These are phyloP conservation scores for Cheilosia scutellata DNA, from an alignment of 2,888 invertebrate genomes.

Conservation along the genomic window DNA sequence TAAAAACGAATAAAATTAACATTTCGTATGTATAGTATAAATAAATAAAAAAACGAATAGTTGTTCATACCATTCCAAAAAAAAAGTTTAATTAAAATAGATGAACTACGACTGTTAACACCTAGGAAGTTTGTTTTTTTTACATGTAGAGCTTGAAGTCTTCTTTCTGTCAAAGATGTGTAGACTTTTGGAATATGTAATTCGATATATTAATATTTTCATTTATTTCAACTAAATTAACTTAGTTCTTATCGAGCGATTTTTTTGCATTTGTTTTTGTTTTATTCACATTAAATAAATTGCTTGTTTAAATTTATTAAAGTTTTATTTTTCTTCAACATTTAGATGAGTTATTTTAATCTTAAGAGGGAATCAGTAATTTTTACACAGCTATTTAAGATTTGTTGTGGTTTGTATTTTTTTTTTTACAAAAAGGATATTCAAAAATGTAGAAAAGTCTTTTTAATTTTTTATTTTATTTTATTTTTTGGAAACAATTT, in stretches of 20 bases:
- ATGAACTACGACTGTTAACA: constrained; percentile 42
- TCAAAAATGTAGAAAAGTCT: constrained; percentile 75
- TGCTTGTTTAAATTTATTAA: constrained; percentile 36
- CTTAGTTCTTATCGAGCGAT: constrained; percentile 39
- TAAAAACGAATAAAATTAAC: constrained; percentile 30
- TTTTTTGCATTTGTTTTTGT: constrained; percentile 16
- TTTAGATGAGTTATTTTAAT: constrained; percentile 57
- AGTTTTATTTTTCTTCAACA: constrained; percentile 57
- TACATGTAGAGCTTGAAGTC: constrained; percentile 51
- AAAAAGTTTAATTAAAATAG: constrained; percentile 12
- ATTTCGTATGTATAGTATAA: constrained; percentile 30
- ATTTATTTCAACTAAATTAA: constrained; percentile 57
- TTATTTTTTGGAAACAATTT: constrained; percentile 16
- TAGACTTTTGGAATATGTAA: constrained; percentile 69
- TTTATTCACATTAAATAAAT: constrained; percentile 65
- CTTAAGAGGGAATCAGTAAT: constrained; percentile 69
- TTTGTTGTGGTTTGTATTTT: constrained; percentile 46
- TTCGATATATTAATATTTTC: constrained; percentile 64
- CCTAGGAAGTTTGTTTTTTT: constrained; percentile 46
- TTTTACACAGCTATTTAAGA: constrained; percentile 70
- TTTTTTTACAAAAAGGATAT: constrained; percentile 74
- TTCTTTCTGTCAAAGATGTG: constrained; percentile 44
- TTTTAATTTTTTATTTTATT: constrained; percentile 40
- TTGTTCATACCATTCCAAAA: not conserved
- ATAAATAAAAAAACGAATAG: constrained; percentile 16